Conservation (phyloP, 2,113 vertebrate species). For the Theropithecus gelada region DNA sequence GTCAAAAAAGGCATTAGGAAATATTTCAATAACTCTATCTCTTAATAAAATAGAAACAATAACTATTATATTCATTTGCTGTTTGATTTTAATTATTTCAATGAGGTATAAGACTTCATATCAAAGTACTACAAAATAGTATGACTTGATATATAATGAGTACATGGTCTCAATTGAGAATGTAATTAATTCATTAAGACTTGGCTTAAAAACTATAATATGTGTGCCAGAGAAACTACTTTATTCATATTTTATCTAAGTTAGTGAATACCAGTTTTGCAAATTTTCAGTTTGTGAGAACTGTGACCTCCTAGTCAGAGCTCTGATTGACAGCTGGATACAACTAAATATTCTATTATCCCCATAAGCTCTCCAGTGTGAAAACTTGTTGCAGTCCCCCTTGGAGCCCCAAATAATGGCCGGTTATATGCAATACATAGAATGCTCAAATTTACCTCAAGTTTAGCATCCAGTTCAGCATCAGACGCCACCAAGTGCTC, state of each 20-base stretch:
- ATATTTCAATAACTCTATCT: neutral
- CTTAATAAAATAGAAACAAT: slow-evolving; percentile 24
- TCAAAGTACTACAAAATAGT: slow-evolving; percentile 1
- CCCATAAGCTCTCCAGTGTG: neutral
- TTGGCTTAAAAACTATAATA: neutral
- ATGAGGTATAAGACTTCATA: neutral
- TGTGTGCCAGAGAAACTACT: neutral
- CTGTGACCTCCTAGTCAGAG: neutral
- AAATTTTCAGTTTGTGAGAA: neutral
- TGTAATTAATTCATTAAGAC: neutral
- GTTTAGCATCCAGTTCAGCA: slow-evolving; percentile 89
- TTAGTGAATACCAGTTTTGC: neutral
- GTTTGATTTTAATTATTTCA: slow-evolving; percentile 34
- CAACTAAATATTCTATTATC: neutral
- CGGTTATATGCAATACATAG: neutral
- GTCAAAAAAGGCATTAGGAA: neutral
- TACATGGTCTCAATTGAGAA: neutral
- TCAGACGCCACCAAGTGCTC: slow-evolving; percentile 89
- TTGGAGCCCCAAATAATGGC: neutral
- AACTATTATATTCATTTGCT: neutral
- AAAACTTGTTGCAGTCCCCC: neutral
- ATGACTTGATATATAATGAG: neutral
- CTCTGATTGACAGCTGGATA: neutral
- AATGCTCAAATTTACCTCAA: slow-evolving; percentile 82
- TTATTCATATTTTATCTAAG: slow-evolving; percentile 4